phyloP scores from a whole-genome alignment of 2,797 vertebrate genomes.

The Eulemur coronatus region DNA sequence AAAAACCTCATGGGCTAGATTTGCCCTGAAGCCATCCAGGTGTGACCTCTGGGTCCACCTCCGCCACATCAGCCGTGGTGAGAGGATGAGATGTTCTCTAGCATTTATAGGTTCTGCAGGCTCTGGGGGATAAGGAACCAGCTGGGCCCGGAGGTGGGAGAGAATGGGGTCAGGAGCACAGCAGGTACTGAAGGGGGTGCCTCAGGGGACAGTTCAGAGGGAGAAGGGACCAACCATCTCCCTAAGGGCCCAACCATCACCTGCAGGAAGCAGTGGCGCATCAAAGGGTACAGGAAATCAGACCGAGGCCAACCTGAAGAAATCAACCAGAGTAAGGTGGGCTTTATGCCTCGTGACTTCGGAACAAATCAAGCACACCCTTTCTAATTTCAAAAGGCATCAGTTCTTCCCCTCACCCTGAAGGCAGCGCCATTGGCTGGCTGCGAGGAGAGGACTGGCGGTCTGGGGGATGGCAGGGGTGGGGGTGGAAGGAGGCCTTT shows the following conservation, averaged over 20 bases:
- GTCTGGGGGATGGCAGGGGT: background rate
- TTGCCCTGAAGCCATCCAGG: conserved; percentile 27
- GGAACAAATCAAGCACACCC: conserved; percentile 20
- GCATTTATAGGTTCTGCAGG: background rate
- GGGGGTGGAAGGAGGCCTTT: background rate
- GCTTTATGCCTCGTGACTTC: conserved; percentile 32
- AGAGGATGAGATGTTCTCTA: background rate
- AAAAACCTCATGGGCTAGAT: background rate
- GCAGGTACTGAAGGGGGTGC: background rate
- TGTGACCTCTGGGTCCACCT: conserved; percentile 8
- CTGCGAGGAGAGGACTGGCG: background rate
- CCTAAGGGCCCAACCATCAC: conserved; percentile 64
- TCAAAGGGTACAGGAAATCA: conserved; percentile 66
- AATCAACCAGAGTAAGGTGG: conserved; percentile 24
- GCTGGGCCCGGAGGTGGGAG: background rate
- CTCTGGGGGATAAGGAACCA: background rate
- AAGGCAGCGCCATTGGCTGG: background rate
- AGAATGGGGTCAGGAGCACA: background rate
- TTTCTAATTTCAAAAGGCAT: background rate
- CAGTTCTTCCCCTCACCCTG: background rate
- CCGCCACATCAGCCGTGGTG: background rate
- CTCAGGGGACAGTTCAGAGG: conserved; percentile 58
- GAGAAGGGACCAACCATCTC: conserved; percentile 66
- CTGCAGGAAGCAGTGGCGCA: conserved; percentile 54
- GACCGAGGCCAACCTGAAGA: conserved; percentile 37